Percentiles rank a stretch among this genome's conserved stretches.
Evolutionary conservation across 2,888 invertebrate species (phyloP).

Genomic region (Drosophila diplacantha): DNA sequence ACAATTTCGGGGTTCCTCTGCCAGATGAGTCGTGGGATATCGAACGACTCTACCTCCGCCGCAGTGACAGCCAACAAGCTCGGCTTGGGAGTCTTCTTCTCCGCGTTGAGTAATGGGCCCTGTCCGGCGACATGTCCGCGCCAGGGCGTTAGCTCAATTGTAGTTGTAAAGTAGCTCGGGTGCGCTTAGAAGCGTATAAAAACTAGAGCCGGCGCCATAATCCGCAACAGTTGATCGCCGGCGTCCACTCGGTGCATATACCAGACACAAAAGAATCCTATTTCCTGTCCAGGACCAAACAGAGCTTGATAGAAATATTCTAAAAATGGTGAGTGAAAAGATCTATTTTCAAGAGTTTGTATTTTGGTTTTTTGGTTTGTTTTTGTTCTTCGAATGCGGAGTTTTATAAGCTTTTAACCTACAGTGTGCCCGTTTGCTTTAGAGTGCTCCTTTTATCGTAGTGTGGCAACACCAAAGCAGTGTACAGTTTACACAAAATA

Average conservation of each 20-base stretch:
- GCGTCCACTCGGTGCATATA: constrained; percentile 39
- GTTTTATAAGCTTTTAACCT: background rate
- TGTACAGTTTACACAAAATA: background rate
- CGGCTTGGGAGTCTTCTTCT: constrained; percentile 39
- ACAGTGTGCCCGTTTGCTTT: background rate
- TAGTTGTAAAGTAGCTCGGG: constrained; percentile 57
- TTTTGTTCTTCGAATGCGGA: background rate
- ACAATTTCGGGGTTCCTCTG: constrained; percentile 43
- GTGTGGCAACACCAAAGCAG: background rate
- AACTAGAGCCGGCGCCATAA: constrained; percentile 27
- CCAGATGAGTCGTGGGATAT: constrained; percentile 62
- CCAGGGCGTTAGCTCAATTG: constrained; percentile 51
- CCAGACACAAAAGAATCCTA: constrained; percentile 3
- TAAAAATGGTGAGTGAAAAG: constrained; percentile 6
- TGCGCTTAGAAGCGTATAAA: constrained; percentile 56
- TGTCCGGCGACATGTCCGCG: constrained; percentile 53
- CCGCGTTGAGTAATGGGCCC: constrained; percentile 56
- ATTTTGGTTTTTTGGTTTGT: no score
- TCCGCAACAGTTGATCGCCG: constrained; percentile 50
- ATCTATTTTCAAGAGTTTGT: background rate
- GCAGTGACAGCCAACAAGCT: constrained; percentile 30
- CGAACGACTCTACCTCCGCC: constrained; percentile 7
- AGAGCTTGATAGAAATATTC: constrained; percentile 4
- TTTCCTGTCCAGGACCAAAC: background rate
- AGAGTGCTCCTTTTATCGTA: background rate